A percentile compares a stretch with the other conserved stretches of the same genome.
phyloP scores from a whole-genome alignment of 2,888 invertebrate species.

The Cephus pygmeus region DNA sequence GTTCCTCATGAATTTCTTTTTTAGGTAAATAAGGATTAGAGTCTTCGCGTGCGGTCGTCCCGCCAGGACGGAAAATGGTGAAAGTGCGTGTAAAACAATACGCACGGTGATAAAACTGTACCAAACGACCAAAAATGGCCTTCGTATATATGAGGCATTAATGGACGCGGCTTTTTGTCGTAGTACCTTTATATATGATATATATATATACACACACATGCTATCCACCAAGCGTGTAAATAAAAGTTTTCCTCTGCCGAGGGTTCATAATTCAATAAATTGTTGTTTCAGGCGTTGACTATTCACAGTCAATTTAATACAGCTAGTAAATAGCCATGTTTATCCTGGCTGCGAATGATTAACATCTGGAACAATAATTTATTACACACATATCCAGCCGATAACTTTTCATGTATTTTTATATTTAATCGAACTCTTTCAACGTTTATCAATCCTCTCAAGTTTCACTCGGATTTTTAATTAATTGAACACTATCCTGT shows the following conservation, averaged over 20 bases:
- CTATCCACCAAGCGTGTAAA: not conserved
- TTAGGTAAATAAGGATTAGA: not conserved
- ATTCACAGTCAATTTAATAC: too few relatives aligned
- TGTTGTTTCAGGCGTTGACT: too few relatives aligned
- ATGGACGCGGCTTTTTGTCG: not conserved
- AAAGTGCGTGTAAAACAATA: conserved; percentile 5
- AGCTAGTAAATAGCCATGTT: too few relatives aligned
- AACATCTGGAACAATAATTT: too few relatives aligned
- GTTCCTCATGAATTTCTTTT: not conserved
- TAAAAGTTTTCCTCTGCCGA: not conserved
- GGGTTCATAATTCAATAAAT: not conserved
- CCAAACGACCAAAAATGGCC: not conserved
- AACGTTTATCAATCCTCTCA: not conserved
- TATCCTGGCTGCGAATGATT: too few relatives aligned
- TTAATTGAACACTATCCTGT: not conserved
- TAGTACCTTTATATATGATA: not conserved
- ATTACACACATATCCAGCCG: too few relatives aligned
- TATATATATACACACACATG: not conserved
- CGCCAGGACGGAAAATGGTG: not conserved
- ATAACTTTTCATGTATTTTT: not conserved
- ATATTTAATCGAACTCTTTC: not conserved
- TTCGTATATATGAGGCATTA: not conserved
- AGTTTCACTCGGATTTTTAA: not conserved
- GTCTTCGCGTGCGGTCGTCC: not conserved
- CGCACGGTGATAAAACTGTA: not conserved